Base-by-base conservation (phyloP, 2,888 invertebrate species). In the Dascillus cervinus region DNA sequence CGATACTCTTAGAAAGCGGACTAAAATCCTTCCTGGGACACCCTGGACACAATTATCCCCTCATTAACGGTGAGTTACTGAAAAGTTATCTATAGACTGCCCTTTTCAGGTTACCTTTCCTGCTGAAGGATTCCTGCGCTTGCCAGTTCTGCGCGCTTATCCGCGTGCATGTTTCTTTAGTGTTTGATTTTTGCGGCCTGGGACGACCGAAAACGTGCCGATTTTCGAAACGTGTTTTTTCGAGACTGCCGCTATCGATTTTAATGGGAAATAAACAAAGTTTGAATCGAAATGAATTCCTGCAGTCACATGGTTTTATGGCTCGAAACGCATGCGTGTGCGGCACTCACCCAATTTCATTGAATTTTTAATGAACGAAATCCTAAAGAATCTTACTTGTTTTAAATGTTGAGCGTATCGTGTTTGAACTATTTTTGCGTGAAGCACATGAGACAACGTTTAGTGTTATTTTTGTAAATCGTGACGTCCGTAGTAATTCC, bases 1-100 rank as follows among this genome's bases (percentile, higher is more conserved):
- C 85, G 69, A 84, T 82, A 75, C 78, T 86, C 69, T 79, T 84
- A 73, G 85, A 86, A 76, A 82, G 82, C 73, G 85, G 85, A 71
- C 75, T 81, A 65, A 85, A 86, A 77, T 84, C 84, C 60, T 80
- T 85, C 70, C 80, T 86, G 66, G 80, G 80, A 67, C 79, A 84
- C 66, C 82, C 85, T 66, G 82, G 81, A 71, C 80, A 81, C 67
- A 80, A 81, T 69, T 82, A 78, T 70, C 82, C 82, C 57, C 72
- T 82, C 51, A 77, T 82, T 64, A 81, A 80, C 73, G 82, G 82
- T 73, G 76, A 81, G 64, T 51, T 31, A 3, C n/a, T 11, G 13
- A 12, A 11, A 11, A 5, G n/a, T n/a, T 2, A 10, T 21, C 14
- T 23, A 11, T 30, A 20, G 9, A 19, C 17, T n/a, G 19, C 15